Conservation (phyloP, 1,140 invertebrate genomes). For the Bacillus rossius region DNA sequence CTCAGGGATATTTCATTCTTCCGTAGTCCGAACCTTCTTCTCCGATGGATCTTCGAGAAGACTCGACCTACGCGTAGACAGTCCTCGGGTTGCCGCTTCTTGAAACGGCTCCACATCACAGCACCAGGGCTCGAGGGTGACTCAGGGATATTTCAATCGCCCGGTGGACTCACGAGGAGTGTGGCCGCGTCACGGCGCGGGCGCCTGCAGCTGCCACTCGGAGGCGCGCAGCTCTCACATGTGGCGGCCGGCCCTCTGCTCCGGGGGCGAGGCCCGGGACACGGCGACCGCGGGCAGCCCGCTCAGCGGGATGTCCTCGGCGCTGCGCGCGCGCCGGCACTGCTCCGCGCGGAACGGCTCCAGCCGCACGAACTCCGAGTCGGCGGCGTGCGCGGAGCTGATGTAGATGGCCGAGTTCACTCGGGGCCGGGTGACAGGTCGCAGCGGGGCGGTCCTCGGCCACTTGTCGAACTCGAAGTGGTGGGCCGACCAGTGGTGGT, state of each 20-base stretch:
- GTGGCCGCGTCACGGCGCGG: no score
- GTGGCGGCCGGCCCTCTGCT: slow-evolving; percentile 44
- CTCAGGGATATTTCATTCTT: no score
- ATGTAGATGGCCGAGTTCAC: slow-evolving; percentile 33
- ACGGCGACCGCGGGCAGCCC: slow-evolving; percentile 59
- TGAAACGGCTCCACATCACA: no score
- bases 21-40: no score
- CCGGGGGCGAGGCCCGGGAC: slow-evolving; percentile 69
- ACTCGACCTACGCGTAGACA: no score
- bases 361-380: slow-evolving; percentile 57
- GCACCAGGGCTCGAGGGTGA: no score
- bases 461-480: slow-evolving; percentile 19
- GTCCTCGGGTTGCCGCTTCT: no score
- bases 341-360: slow-evolving; percentile 71
- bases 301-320: slow-evolving; percentile 16
- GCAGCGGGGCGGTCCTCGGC: slow-evolving; percentile 14
- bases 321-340: slow-evolving; percentile 68
- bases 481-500: slow-evolving; percentile 17
- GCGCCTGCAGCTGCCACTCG: no score
- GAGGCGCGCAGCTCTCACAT: neutral
- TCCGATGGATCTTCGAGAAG: no score
- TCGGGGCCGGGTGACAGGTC: slow-evolving; percentile 17
- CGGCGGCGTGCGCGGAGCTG: slow-evolving; percentile 22
- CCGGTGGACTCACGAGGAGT: no score
- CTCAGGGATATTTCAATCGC: no score